Evolutionary conservation across 2,888 invertebrate species (phyloP).

Genomic region (Scrobipalpa costella): DNA sequence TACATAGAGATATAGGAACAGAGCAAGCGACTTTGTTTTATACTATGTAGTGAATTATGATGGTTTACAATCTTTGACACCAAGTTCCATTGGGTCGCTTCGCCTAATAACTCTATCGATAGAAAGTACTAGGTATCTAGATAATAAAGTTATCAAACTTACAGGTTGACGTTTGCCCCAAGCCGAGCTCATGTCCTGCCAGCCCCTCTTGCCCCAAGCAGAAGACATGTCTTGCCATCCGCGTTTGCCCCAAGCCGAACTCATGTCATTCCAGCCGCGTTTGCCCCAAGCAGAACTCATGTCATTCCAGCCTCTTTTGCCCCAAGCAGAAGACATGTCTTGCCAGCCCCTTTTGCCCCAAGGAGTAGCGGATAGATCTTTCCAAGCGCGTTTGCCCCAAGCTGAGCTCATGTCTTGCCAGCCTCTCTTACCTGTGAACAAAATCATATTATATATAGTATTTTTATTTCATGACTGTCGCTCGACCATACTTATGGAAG

Average conservation of each 20-base stretch:
- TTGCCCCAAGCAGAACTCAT: conserved; percentile 78
- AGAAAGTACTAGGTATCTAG: too few species aligned
- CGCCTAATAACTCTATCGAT: too few species aligned
- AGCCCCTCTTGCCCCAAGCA: conserved; percentile 68
- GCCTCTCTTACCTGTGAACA: conserved; percentile 65
- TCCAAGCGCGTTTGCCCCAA: conserved; percentile 84
- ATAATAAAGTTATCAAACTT: conserved; percentile 36
- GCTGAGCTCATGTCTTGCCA: conserved; percentile 79
- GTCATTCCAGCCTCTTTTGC: conserved; percentile 81
- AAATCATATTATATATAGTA: conserved; percentile 63
- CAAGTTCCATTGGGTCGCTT: too few species aligned
- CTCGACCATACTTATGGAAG: too few species aligned
- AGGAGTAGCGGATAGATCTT: conserved; percentile 75
- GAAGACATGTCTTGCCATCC: conserved; percentile 70
- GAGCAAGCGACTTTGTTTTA: too few species aligned
- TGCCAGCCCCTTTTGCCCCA: conserved; percentile 83
- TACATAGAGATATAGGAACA: too few species aligned
- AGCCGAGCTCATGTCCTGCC: conserved; percentile 25
- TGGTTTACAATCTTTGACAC: too few species aligned
- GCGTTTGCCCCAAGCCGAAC: conserved; percentile 74
- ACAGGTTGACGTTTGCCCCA: conserved; percentile 31
- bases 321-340: conserved; percentile 67
- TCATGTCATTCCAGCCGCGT: conserved; percentile 76
- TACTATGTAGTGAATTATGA: too few species aligned
- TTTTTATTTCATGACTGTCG: too few species aligned